Base-by-base conservation (phyloP, 1,140 invertebrate genomes). In the Lerema accius region DNA sequence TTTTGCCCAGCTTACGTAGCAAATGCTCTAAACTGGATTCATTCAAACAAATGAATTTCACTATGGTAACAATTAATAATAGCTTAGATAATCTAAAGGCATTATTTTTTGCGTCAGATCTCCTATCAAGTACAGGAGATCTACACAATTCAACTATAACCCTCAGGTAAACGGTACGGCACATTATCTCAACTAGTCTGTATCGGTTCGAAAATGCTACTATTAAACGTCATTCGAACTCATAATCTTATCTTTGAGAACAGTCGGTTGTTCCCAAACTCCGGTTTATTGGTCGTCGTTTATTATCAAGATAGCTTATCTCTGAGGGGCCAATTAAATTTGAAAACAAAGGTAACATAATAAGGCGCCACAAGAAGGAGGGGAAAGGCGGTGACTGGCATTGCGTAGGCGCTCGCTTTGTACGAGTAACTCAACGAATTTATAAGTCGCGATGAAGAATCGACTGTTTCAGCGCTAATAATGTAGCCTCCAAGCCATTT, bases 291-390 rank as follows among this genome's bases (percentile, higher is more conserved):
- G 85, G 82, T 80, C 76, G 78, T 83, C 86, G 84, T 89, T 90
- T 88, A 88, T 88, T 90, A 90, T 90, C 85, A 88, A 86, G 87
- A 90, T 90, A 90, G 80, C 69, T 84, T 90, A 90, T 90, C 87
- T 90, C 61, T 75, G 78, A 84, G 82, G 73, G 82, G 83, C 87
- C 87, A 90, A 90, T 90, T 90, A 90, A 88, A 90, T 90, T 90
- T 90, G 82, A 90, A 90, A 90, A 90, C 87, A 90, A 90, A 87
- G 85, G 84, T 88, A 88, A 87, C 85, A 86, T 87, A 88, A 88
- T 88, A 90, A 88, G 84, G 87, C 85, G 87, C 87, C 85, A 84
- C 79, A 78, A 79, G 71, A 23, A 37, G 53, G 40, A 65, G 53
- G 70, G 65, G 61, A 71, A 48, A 60, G 73, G 75, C 68, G 65